These are phyloP conservation scores for Lissonota sp. DNA, from an alignment of 2,888 invertebrate genomes.

Conservation along the genomic window DNA sequence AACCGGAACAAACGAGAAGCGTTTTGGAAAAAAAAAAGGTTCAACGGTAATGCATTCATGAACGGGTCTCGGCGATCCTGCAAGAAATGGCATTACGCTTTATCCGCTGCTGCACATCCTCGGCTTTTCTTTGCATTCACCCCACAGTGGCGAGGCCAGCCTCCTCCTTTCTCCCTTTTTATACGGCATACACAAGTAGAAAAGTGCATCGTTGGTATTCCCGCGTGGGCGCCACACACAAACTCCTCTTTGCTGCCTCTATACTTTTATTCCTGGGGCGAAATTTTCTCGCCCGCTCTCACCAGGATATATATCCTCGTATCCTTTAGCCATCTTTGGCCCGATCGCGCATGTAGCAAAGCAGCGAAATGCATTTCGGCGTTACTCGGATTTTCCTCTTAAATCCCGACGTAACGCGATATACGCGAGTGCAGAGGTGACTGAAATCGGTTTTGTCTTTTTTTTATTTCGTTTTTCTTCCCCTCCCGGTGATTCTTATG, in stretches of 20 bases:
- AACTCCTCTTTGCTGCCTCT: conserved; percentile 6
- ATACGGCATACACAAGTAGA: conserved; percentile 25
- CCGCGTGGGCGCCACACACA: conserved; percentile 29
- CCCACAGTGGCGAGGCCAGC: not conserved
- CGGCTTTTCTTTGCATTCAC: conserved; percentile 45
- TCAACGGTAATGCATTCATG: conserved; percentile 79
- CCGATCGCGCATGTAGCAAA: conserved; percentile 15
- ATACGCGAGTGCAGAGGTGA: conserved; percentile 7
- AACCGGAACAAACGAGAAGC: conserved; percentile 65
- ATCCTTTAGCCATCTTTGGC: conserved; percentile 59
- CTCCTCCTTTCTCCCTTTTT: not conserved
- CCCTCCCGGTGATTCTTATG: no score
- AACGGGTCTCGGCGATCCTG: conserved; percentile 70
- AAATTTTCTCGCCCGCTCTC: conserved; percentile 34
- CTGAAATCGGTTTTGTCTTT: conserved; percentile 1
- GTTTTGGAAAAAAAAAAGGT: conserved; percentile 60
- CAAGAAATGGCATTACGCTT: conserved; percentile 75
- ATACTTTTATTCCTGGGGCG: conserved; percentile 10
- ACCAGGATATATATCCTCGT: conserved; percentile 49
- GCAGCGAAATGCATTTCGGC: conserved; percentile 8
- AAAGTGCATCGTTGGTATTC: conserved; percentile 74
- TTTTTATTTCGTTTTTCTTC: not conserved
- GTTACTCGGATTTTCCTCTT: conserved; percentile 22
- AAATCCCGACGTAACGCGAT: conserved; percentile 32
- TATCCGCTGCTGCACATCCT: conserved; percentile 56